Percentiles rank a stretch among this genome's conserved stretches.
These are phyloP conservation scores for Choloepus hoffmanni DNA, from an alignment of 2,113 vertebrate genomes.

Conservation along the genomic window DNA sequence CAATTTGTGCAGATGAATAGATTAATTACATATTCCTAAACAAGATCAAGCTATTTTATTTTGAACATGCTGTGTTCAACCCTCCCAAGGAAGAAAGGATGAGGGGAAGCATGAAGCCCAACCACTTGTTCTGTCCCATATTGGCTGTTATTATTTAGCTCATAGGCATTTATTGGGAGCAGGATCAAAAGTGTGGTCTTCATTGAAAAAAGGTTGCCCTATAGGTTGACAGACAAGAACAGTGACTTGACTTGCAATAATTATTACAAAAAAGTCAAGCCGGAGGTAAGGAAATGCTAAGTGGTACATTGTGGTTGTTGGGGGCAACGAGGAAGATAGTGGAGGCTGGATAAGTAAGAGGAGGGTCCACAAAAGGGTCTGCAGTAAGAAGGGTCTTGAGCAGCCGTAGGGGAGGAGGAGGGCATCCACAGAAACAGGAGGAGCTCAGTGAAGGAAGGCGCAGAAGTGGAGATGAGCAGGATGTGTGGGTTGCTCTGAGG, in stretches of 20 bases:
- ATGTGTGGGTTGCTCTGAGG: neutral
- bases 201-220: neutral
- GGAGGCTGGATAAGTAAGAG: neutral
- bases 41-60: neutral
- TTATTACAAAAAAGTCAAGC: neutral
- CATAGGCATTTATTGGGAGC: neutral
- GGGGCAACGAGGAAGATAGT: neutral
- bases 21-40: neutral
- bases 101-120: neutral
- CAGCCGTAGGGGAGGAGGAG: neutral
- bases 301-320: rapidly evolving
- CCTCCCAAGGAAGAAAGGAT: neutral
- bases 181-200: neutral
- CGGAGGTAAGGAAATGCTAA: neutral
- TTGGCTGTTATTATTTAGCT: neutral
- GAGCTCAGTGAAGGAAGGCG: too few relatives aligned
- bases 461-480: neutral
- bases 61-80: neutral
- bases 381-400: neutral
- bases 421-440: neutral
- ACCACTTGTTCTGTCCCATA: too few relatives aligned
- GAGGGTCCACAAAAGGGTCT: neutral
- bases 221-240: neutral
- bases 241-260: neutral
- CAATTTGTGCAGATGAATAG: conserved; percentile 1